Percentiles rank a stretch among this genome's conserved stretches.
These are phyloP conservation scores for Nothobranchius kuhntae DNA, from an alignment of 2,113 vertebrate species.

Conservation along the genomic window DNA sequence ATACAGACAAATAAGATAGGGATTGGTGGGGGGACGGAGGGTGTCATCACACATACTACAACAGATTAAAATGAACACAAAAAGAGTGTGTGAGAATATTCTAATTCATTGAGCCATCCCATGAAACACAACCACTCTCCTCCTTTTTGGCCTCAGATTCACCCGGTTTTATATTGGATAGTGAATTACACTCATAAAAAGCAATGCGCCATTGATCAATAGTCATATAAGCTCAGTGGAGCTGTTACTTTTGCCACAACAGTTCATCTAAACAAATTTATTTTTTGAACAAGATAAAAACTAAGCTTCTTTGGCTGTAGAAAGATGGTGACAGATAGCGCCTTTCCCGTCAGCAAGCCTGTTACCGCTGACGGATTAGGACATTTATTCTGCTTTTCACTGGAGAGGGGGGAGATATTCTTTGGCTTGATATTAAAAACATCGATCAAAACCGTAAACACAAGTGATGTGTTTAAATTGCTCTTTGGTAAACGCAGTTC, in stretches of 20 bases:
- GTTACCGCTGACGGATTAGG: conserved; percentile 41
- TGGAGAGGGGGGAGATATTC: conserved; percentile 9
- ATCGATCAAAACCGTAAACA: conserved; percentile 46
- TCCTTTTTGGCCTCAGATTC: conserved; percentile 20
- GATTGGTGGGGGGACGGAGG: not conserved
- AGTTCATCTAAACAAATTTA: conserved; percentile 29
- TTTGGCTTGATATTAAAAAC: conserved; percentile 61
- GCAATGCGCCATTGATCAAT: conserved; percentile 44
- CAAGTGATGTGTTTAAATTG: conserved; percentile 10
- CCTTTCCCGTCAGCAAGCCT: conserved; percentile 17
- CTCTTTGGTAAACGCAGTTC: not conserved
- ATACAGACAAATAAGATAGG: conserved; percentile 37
- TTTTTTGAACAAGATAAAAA: conserved; percentile 43
- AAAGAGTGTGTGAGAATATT: conserved; percentile 25
- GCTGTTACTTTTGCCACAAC: conserved; percentile 24
- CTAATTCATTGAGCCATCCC: conserved; percentile 21
- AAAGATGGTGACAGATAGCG: conserved; percentile 35
- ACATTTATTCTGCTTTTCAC: conserved; percentile 33
- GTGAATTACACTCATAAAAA: conserved; percentile 16
- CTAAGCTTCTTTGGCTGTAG: not conserved
- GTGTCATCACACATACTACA: conserved; percentile 13
- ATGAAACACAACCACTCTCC: conserved; percentile 3
- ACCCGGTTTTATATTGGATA: conserved; percentile 16
- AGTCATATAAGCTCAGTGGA: conserved; percentile 24
- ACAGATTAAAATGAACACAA: conserved; percentile 21